Base-by-base conservation (phyloP, 1,140 invertebrate species). In the Pomacea maculata region DNA sequence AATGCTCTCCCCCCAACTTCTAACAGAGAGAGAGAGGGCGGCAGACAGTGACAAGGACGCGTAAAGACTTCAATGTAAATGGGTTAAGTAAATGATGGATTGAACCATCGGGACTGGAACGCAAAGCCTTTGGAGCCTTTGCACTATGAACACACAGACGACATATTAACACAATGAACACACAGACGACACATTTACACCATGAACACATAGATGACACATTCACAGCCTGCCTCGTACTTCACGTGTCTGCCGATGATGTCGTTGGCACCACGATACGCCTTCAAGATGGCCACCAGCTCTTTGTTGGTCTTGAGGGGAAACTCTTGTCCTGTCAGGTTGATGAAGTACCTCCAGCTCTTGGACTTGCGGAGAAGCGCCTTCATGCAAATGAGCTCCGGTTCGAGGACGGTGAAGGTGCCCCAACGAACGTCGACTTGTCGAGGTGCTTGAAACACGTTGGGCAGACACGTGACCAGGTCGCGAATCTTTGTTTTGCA, bases 221-320 rank as follows among this genome's bases (percentile, higher is more conserved):
- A 14, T 61, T 14, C 9, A 61, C 34, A 45, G 34, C 34, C 34
- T 45, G 34, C 6, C 34, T 1, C 57, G 11, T 61, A 61, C 57
- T 61, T 61, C 57, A 61, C 57, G 15, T 61, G 15, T 61, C 57
- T 61, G 9, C 81, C 83, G 57, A 87, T 85, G 4, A 90, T 75
- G 57, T 86, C 82, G 81, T 89, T 90, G 15, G 88, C 83, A 8
- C 89, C 89, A 57, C 88, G 85, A 9, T 85, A 81, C 0, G 83
- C 77, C 72, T 84, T 83, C 14, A 90, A 71, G 79, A 90, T 89
- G 65, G 85, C 71, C 21, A 89, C 88, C 55, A 90, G 67, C 80
- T 90, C 88, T 14, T 71, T 67, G 77, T 90, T 90, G 54, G 89
- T 89, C 67, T 87, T 86, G 15, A 89, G 77, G 21, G 89, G 89